Evolutionary conservation across 2,797 vertebrate species (phyloP).

Genomic region (Alfaro cultratus): DNA sequence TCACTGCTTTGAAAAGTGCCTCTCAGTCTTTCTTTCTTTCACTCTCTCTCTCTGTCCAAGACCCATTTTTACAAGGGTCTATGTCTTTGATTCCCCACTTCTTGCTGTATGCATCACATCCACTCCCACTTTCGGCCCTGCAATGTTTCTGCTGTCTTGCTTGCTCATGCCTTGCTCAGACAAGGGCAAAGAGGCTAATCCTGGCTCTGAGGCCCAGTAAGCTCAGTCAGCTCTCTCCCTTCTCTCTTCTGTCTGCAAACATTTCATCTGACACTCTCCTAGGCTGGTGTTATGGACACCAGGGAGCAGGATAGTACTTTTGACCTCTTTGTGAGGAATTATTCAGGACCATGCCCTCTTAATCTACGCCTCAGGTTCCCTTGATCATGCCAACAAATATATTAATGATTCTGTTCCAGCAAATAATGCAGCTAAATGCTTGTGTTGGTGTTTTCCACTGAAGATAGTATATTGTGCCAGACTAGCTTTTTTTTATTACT

Average conservation of each 20-base stretch:
- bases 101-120: constrained; percentile 43
- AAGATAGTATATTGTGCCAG: not conserved
- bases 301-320: constrained; percentile 48
- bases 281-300: constrained; percentile 56
- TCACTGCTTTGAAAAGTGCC: constrained; percentile 35
- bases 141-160: constrained; percentile 40
- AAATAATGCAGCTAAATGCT: not conserved
- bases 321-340: constrained; percentile 60
- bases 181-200: constrained; percentile 74
- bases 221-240: constrained; percentile 59
- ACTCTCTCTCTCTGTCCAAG: constrained; percentile 11
- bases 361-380: constrained; percentile 37
- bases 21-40: constrained; percentile 13
- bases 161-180: constrained; percentile 49
- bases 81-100: constrained; percentile 22
- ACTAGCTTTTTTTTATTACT: not conserved
- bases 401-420: not conserved
- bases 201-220: constrained; percentile 65
- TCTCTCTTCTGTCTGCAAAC: constrained; percentile 59
- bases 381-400: constrained; percentile 24
- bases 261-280: constrained; percentile 58
- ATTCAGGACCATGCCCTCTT: constrained; percentile 50
- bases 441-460: not conserved
- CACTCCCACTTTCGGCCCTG: constrained; percentile 45
- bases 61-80: constrained; percentile 5